Conservation (phyloP, 2,797 vertebrate genomes). For the Hapalemur alaotrensis region DNA sequence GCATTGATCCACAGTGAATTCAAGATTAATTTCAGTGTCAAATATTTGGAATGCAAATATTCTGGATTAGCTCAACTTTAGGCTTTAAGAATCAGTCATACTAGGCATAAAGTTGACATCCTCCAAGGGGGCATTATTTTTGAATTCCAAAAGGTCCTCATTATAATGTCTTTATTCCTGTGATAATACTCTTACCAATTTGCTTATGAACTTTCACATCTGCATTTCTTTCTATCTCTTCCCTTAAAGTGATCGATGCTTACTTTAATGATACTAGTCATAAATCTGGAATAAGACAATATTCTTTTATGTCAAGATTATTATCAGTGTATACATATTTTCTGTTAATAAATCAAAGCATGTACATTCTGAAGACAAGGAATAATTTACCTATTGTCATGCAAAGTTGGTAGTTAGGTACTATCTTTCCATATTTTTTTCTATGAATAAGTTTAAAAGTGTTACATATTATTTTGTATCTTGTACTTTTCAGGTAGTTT, state of each 20-base stretch:
- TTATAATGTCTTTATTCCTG: neutral
- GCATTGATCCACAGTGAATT: neutral
- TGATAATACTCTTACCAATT: neutral
- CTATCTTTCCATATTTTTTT: neutral
- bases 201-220: neutral
- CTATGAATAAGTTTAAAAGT: neutral
- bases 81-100: neutral
- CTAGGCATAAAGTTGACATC: neutral
- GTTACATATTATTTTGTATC: neutral
- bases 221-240: neutral
- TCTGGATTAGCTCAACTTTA: neutral
- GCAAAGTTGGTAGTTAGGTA: neutral
- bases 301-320: neutral
- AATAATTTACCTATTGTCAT: neutral
- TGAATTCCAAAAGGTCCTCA: neutral
- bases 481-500: neutral
- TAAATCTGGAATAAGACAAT: neutral
- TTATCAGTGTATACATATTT: neutral
- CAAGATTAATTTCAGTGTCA: constrained; percentile 46
- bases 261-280: neutral
- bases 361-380: neutral
- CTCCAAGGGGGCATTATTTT: neutral
- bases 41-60: constrained; percentile 21
- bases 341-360: neutral
- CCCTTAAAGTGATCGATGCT: neutral